These are phyloP conservation scores for Thecophora atra DNA, from an alignment of 2,888 invertebrate genomes.

Conservation along the genomic window DNA sequence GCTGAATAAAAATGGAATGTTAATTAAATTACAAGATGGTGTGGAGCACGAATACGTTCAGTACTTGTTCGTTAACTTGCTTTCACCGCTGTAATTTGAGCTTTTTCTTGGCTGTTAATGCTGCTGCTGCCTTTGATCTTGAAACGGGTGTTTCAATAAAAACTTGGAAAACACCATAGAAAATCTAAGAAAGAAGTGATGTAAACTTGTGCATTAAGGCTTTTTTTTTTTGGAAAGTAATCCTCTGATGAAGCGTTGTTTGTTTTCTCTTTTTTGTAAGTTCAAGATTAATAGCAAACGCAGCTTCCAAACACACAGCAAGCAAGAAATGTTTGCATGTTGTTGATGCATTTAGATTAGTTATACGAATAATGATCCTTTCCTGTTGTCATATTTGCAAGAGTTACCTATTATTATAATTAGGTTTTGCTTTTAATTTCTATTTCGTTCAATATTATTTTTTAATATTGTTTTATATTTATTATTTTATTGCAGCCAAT, in stretches of 20 bases:
- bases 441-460: no score
- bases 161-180: slow-evolving; percentile 4
- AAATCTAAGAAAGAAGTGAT: slow-evolving; percentile 13
- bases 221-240: no score
- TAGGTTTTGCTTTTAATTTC: no score
- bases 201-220: background rate
- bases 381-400: slow-evolving; percentile 22
- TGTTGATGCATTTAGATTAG: background rate
- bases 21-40: slow-evolving; percentile 35
- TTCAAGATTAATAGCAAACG: slow-evolving; percentile 11
- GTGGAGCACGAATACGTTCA: slow-evolving; percentile 18
- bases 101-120: slow-evolving; percentile 16
- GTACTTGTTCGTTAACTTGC: background rate
- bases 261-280: background rate
- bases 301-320: background rate
- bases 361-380: background rate
- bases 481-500: no score
- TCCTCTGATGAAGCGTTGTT: background rate
- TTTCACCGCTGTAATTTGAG: background rate
- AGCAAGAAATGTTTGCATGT: background rate
- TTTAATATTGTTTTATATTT: no score
- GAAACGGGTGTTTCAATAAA: slow-evolving; percentile 42
- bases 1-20: slow-evolving; percentile 6
- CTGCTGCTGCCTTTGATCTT: slow-evolving; percentile 35
- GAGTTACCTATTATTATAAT: slow-evolving; percentile 24